These are phyloP conservation scores for Drosophila emarginata DNA, from an alignment of 2,888 invertebrate species.

Conservation along the genomic window DNA sequence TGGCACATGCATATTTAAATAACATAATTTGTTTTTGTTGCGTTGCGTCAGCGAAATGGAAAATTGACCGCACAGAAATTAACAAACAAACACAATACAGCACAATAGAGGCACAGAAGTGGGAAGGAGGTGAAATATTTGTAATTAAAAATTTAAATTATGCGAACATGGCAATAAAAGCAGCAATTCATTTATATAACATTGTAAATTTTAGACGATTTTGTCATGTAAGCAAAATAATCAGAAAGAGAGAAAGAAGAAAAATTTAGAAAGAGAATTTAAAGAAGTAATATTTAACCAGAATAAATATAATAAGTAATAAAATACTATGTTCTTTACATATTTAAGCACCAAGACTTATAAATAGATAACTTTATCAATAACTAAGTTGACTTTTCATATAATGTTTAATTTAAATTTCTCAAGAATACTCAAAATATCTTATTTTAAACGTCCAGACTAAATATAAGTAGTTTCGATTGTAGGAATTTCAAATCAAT, in stretches of 20 bases:
- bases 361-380: no score
- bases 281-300: background rate
- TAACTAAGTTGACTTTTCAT: no score
- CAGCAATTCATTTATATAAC: background rate
- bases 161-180: background rate
- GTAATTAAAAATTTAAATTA: slow-evolving; percentile 12
- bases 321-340: no score
- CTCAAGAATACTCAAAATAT: no score
- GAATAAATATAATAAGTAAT: no score
- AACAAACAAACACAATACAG: slow-evolving; percentile 50
- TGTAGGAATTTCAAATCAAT: no score
- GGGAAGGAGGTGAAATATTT: background rate
- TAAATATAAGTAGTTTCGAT: no score
- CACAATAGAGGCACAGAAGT: background rate
- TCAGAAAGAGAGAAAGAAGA: background rate
- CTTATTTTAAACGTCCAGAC: no score
- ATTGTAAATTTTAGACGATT: background rate
- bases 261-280: background rate
- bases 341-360: no score
- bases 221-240: background rate
- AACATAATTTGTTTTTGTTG: slow-evolving; percentile 46
- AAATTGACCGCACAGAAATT: slow-evolving; percentile 66
- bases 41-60: slow-evolving; percentile 62
- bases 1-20: slow-evolving; percentile 38
- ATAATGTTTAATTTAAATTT: no score